Conservation (phyloP, 1,140 invertebrate genomes). For the Scaptomyza graminum region DNA sequence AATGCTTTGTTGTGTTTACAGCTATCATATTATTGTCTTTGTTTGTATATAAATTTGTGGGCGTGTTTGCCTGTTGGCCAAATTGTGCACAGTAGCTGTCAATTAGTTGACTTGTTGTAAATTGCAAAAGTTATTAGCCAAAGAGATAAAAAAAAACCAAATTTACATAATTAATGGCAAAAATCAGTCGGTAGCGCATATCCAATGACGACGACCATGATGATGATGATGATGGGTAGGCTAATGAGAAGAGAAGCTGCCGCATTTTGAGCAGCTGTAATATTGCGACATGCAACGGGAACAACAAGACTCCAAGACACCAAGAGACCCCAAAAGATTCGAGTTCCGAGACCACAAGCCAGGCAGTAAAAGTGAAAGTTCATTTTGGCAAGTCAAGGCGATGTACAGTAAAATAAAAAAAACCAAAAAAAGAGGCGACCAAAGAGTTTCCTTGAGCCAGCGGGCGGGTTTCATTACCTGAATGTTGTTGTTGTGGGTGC, state of each 20-base stretch:
- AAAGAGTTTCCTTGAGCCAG: slow-evolving; percentile 74
- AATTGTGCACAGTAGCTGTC: slow-evolving; percentile 70
- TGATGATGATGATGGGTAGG: slow-evolving; percentile 12
- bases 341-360: slow-evolving; percentile 21
- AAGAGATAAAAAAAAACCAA: slow-evolving; percentile 37
- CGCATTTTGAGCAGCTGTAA: slow-evolving; percentile 6
- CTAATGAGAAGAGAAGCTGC: slow-evolving; percentile 21
- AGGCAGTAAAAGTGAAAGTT: slow-evolving; percentile 82
- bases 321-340: background rate
- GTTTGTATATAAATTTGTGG: slow-evolving; percentile 26
- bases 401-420: slow-evolving; percentile 13
- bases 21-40: slow-evolving; percentile 41
- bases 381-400: slow-evolving; percentile 79
- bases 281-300: slow-evolving; percentile 50
- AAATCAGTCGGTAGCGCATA: slow-evolving; percentile 43
- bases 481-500: slow-evolving; percentile 59
- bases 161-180: slow-evolving; percentile 83
- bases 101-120: slow-evolving; percentile 75
- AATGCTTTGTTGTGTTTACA: slow-evolving; percentile 20
- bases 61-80: slow-evolving; percentile 40
- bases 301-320: slow-evolving; percentile 12
- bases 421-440: slow-evolving; percentile 59
- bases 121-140: slow-evolving; percentile 78
- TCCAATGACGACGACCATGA: no score
- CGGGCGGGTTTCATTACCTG: slow-evolving; percentile 79